Base-by-base conservation (phyloP, 2,888 invertebrate species). In the Poecilus cupreus region DNA sequence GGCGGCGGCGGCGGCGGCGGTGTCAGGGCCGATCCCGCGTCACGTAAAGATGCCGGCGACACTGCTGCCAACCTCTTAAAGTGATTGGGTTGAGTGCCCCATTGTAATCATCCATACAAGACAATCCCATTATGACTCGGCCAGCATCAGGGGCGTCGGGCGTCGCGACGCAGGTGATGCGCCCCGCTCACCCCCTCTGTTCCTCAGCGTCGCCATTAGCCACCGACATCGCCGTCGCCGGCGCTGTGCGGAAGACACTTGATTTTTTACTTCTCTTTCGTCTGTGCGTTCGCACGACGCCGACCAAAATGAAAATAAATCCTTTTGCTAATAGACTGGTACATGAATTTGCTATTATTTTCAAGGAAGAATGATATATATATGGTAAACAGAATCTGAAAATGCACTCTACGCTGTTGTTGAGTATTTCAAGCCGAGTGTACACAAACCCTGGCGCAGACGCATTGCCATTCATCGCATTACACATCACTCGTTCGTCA, bases 261-360 rank as follows among this genome's bases (percentile, higher is more conserved):
- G 84, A 85, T 85, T 85, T 84, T 84, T 85, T 85, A 81, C 82
- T 82, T 77, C 81, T 72, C 81, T 80, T 80, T 80, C 81, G 72
- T 80, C 80, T 46, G 68, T 79, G 60, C 64, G 68, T 79, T 79
- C 82, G 37, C 57, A 64, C 57, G 43, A 11, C 32, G 13, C 72
- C 24, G 26, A 82, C 84, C 86, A 85, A 88, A 90, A 90, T 90
- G 90, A 90, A 90, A 90, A 90, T 90, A 90, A 90, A 90, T 90
- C 89, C 90, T 89, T 89, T 89, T 89, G 88, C 90, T 90, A 90
- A 90, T 90, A 90, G 90, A 90, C 90, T 88, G 89, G 87, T 90
- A 90, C 90, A 90, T 88, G 90, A 89, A 89, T 90, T 88, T 87
- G 90, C 90, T 90, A 90, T 90, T 90, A 90, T 90, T 90, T 90